These are phyloP conservation scores for Pao palembangensis DNA, from an alignment of 2,113 vertebrate genomes.

Conservation along the genomic window DNA sequence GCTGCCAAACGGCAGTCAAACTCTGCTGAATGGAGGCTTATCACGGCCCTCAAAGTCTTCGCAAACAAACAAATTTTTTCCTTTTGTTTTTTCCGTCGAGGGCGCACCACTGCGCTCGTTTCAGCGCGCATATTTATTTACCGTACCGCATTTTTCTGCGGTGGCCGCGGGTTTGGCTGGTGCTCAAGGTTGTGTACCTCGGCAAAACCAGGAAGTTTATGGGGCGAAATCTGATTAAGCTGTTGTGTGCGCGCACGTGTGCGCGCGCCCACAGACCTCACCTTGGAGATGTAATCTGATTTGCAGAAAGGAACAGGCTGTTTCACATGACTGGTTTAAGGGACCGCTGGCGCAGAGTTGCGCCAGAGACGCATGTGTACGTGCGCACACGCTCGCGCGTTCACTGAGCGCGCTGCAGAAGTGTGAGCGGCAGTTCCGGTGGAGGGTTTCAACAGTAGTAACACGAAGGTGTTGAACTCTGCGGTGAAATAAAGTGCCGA, in stretches of 20 bases:
- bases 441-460: slow-evolving; percentile 31
- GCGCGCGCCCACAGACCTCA: slow-evolving; percentile 55
- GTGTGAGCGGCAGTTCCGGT: slow-evolving; percentile 26
- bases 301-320: slow-evolving; percentile 70
- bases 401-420: slow-evolving; percentile 15
- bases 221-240: slow-evolving; percentile 58
- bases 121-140: background rate
- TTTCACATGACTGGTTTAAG: slow-evolving; percentile 79
- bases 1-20: slow-evolving; percentile 57
- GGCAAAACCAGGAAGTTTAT: slow-evolving; percentile 23
- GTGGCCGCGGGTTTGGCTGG: background rate
- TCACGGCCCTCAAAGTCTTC: slow-evolving; percentile 35
- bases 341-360: slow-evolving; percentile 66
- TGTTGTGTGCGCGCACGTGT: background rate
- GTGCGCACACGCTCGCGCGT: slow-evolving; percentile 8
- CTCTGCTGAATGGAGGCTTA: slow-evolving; percentile 45
- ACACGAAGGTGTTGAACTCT: slow-evolving; percentile 50
- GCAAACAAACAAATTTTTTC: slow-evolving; percentile 36
- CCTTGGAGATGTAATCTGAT: slow-evolving; percentile 75
- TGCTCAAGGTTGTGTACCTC: slow-evolving; percentile 9
- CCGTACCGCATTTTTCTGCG: background rate
- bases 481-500: slow-evolving; percentile 24
- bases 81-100: slow-evolving; percentile 20
- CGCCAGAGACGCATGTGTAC: slow-evolving; percentile 62
- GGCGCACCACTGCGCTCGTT: slow-evolving; percentile 2